Base-by-base conservation (phyloP, 2,113 vertebrate genomes). In the Donacobius atricapilla region DNA sequence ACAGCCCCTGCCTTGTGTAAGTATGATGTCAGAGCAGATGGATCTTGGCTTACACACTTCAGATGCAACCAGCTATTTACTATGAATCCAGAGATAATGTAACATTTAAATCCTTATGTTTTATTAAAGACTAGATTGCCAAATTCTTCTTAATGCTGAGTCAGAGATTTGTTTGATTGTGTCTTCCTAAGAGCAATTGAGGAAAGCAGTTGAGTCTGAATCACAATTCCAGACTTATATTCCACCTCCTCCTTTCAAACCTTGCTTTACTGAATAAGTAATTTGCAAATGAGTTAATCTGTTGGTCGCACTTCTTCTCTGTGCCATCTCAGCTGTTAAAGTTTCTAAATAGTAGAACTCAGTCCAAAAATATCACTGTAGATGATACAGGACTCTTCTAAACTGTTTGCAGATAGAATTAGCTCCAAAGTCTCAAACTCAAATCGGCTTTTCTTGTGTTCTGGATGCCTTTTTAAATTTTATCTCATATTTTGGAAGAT, bases 231-330 rank as follows among this genome's bases (percentile, higher is more conserved):
- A 91, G 78, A 57, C n/a, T 82, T 89, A 56, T 7, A 69, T 80
- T 87, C 93, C 83, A 89, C 87, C 91, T 94, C 79, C 91, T 95
- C 71, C 33, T 92, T 93, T 86, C 57, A 90, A 78, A 83, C 19
- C 30, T 91, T 91, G 48, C 80, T 94, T 89, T 86, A 57, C 69
- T 79, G 87, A 90, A 71, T 87, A 90, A 87, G 63, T 73, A 79
- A 84, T 81, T 68, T 89, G 44, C 48, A 92, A 92, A 70, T 89
- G 56, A 93, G 61, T 78, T 94, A 83, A 89, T 86, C 58, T 90
- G 50, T 53, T 93, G 23, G 63, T 65, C 57, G 23, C 35, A 40
- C 48, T 94, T 89, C 51, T 87, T 84, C 44, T 68, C 47, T 75
- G 20, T 89, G 72, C 31, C 16, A 68, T 89, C 69, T 70, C 50